These are phyloP conservation scores for Ophion ellenae DNA, from an alignment of 2,888 invertebrate species.

Conservation along the genomic window DNA sequence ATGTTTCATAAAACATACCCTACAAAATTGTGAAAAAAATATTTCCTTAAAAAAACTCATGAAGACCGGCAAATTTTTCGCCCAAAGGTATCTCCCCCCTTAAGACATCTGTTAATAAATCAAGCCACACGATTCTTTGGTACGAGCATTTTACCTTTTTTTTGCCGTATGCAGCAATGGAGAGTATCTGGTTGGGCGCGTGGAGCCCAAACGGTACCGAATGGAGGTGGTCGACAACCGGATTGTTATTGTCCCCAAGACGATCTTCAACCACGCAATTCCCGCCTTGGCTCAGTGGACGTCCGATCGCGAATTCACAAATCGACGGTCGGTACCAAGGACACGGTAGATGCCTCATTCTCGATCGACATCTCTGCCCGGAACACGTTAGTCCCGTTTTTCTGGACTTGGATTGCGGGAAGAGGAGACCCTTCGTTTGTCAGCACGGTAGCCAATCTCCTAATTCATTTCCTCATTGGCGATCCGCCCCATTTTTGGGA, in stretches of 20 bases:
- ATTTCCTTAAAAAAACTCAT: no score
- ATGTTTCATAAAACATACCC: no score
- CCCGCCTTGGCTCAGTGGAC: constrained; percentile 68
- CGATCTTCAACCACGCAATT: constrained; percentile 57
- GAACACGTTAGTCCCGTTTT: constrained; percentile 64
- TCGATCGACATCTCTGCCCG: constrained; percentile 69
- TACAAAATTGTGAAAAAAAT: no score
- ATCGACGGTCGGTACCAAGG: constrained; percentile 28
- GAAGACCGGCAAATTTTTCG: no score
- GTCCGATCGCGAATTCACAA: constrained; percentile 41
- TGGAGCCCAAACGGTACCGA: constrained; percentile 66
- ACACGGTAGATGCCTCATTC: constrained; percentile 61
- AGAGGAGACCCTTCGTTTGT: constrained; percentile 68
- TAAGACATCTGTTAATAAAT: no score
- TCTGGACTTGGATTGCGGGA: constrained; percentile 69
- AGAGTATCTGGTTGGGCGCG: constrained; percentile 69
- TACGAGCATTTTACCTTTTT: background rate
- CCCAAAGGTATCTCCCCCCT: no score
- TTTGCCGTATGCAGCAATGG: constrained; percentile 61
- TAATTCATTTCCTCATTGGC: background rate
- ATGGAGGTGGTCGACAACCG: constrained; percentile 68
- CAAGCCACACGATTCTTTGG: background rate
- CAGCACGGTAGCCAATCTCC: constrained; percentile 54
- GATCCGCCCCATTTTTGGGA: no score
- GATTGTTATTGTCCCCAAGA: constrained; percentile 52